Evolutionary conservation across 2,888 invertebrate species (phyloP).

Genomic region (Thymelicus lineola): DNA sequence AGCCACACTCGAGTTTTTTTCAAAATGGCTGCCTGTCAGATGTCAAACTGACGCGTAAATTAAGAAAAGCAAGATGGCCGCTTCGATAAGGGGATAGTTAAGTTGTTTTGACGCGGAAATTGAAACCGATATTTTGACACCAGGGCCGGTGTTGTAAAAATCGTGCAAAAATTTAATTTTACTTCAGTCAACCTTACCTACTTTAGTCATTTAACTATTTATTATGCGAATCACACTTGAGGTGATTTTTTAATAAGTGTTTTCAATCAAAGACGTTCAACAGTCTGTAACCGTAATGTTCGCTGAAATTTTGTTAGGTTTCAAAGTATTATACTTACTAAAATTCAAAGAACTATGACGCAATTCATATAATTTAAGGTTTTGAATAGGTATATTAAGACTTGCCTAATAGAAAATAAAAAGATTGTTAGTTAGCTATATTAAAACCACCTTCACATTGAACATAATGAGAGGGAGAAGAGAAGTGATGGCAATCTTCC

Average conservation of each 20-base stretch:
- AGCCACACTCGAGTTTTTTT: conserved; percentile 82
- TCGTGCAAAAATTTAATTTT: background rate
- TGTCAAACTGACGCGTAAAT: conserved; percentile 72
- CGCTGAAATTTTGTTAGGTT: too few relatives aligned
- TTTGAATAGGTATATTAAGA: background rate
- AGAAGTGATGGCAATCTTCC: conserved; percentile 12
- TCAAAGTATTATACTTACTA: too few relatives aligned
- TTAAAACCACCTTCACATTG: background rate
- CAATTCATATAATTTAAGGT: background rate
- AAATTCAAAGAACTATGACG: background rate
- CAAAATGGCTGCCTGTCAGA: conserved; percentile 82
- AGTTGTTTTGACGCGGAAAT: conserved; percentile 43
- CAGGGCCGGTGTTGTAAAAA: conserved; percentile 18
- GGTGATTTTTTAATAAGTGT: too few relatives aligned
- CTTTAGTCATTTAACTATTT: background rate
- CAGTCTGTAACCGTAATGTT: too few relatives aligned
- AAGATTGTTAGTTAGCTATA: background rate
- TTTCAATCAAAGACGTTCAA: too few relatives aligned
- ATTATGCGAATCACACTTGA: too few relatives aligned
- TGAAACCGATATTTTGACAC: conserved; percentile 31
- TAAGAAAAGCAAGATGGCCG: conserved; percentile 77
- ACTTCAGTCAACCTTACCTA: background rate
- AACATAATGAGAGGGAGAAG: background rate
- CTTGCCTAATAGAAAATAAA: background rate
- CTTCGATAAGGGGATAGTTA: conserved; percentile 58